Evolutionary conservation across 2,113 vertebrate species (phyloP), one percentile per base, ranked within the genome.

Genomic region (Oryzias melastigma): DNA sequence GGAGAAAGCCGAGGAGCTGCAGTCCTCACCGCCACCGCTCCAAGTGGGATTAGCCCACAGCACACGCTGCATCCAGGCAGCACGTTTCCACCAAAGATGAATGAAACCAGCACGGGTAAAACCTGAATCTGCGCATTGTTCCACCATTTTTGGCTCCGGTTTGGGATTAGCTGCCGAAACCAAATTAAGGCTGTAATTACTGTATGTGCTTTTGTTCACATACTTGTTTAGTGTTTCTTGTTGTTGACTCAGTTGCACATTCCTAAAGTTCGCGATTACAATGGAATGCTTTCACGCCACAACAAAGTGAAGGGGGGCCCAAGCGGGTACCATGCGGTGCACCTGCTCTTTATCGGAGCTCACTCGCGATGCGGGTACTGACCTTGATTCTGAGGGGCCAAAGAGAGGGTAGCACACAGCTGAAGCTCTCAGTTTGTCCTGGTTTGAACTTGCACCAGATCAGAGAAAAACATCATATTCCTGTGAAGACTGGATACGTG

Each of bases 201-300:
- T 40, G 46, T 50, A 52, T 56, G 60, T 54, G 63, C 58, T 77
- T 51, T 73, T 75, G 72, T 78, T 74, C 58, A 47, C 20, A 45
- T 74, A 46, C 78, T 76, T 81, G 75, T 72, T 78, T 80, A 54
- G 76, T 71, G 71, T 77, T 77, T 68, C 25, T 64, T 49, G 69
- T 75, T 65, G 51, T 53, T 48, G 71, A 78, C 64, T 82, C 74
- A 52, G 52, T 59, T 59, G 82, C 60, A 77, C 65, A 79, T 78
- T 83, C 73, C 73, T 19, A 52, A 25, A 57, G 68, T 70, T 68
- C 47, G 52, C 54, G 78, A 66, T 16, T 10, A 50, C 52, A 66
- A 13, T 14, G 35, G 68, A 78, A 74, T 35, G 46, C 19, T 42
- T 22, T 56, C 75, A 70, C 14, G 58, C 62, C 68, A 44, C 4